Base-by-base conservation (phyloP, 1,140 invertebrate genomes). In the Lerema accius region DNA sequence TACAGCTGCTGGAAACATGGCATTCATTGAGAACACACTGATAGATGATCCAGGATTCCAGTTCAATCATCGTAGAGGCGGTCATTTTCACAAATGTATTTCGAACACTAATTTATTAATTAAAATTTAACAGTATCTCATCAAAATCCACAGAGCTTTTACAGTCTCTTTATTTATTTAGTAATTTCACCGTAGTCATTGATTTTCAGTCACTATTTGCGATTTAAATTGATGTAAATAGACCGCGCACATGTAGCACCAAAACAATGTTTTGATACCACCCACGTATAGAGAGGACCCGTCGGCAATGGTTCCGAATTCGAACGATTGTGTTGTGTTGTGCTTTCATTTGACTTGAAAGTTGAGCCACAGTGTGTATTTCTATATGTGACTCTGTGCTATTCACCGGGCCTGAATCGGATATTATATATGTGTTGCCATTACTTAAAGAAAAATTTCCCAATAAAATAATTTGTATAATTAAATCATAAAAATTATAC, bases 21-120 rank as follows among this genome's bases (percentile, higher is more conserved):
- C 92, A 93, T 81, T 93, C 92, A 63, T 92, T 92, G 53, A 92
- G 86, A 55, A 93, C 92, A 84, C 91, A 93, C 69, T 93, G 92
- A 76, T 93, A 93, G 74, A 93, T 93, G 65, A 93, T 84, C 92
- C 92, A 93, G 73, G 92, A 92, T 73, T 93, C 93, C 69, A 93
- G 69, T 75, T 93, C 92, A 58, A 93, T 91, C 85, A 93, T 92
- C 9, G 92, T 88, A 46, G 86, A 85, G 11, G 84, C 89, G 63
- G 92, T 91, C 92, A 93, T 93, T 76, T 83, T 91, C 65, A 62
- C 71, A 65, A 65, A 74, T 63, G 65, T 73, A 71, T 69, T 67
- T 42, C 56, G 65, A 60, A 67, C 75, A 74, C 67, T 45, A 71
- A 67, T 70, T 68, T 77, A 76, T 76, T 61, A 73, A 72, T 62